phyloP scores from a whole-genome alignment of 1,140 invertebrate species.

The Melanaphis sacchari region DNA sequence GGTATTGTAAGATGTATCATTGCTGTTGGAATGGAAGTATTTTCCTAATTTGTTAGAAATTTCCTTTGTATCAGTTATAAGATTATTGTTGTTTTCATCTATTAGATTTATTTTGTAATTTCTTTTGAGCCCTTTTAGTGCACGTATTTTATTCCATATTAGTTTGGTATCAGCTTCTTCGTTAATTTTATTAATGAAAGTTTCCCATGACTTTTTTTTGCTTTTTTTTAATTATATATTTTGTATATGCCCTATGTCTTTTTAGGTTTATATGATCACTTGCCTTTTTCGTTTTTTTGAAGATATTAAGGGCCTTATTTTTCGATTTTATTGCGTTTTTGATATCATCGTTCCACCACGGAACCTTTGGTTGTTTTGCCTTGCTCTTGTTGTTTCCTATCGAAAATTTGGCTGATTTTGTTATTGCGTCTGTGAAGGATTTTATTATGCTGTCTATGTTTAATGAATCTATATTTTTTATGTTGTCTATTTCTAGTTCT shows the following conservation, averaged over 20 bases:
- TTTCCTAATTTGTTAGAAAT: background rate
- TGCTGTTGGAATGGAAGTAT: background rate
- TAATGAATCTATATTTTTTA: background rate
- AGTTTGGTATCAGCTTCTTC: too few relatives aligned
- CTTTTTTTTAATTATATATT: background rate
- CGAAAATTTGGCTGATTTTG: background rate
- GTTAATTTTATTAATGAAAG: too few relatives aligned
- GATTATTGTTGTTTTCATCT: background rate
- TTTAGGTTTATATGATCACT: background rate
- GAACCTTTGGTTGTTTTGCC: background rate
- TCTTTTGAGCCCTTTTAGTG: constrained; percentile 17
- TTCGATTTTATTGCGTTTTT: constrained; percentile 22
- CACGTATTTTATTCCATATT: too few relatives aligned
- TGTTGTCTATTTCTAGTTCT: background rate
- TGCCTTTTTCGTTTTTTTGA: background rate
- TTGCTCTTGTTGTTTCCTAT: background rate
- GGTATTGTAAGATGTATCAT: background rate
- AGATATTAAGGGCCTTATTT: background rate
- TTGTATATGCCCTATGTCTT: background rate
- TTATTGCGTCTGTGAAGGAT: background rate
- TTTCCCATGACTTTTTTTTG: too few relatives aligned
- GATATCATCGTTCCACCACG: background rate
- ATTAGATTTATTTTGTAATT: background rate
- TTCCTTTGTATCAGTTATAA: background rate
- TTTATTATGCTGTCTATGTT: background rate